These are phyloP conservation scores for Drosophila gaucha DNA, from an alignment of 2,888 invertebrate genomes.

Conservation along the genomic window DNA sequence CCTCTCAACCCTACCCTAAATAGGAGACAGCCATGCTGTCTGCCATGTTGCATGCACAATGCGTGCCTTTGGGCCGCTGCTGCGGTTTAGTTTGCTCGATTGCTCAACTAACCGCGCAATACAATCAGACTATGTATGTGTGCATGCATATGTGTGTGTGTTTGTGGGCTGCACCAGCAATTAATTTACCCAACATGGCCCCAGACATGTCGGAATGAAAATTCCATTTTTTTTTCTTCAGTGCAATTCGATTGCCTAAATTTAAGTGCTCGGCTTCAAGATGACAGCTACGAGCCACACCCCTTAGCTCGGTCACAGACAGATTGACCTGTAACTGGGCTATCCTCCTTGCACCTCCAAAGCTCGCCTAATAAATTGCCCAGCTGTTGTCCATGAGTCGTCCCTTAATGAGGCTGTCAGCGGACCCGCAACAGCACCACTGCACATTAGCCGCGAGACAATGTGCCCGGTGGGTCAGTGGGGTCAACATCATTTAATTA, in stretches of 20 bases:
- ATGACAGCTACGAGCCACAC: conserved; percentile 36
- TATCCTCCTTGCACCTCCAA: not conserved
- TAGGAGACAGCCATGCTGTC: conserved; percentile 38
- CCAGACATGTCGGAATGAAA: conserved; percentile 18
- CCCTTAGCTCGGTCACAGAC: conserved; percentile 4
- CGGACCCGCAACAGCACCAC: conserved; percentile 12
- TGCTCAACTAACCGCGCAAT: conserved; percentile 70
- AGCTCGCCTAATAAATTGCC: conserved; percentile 41
- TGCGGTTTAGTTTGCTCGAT: conserved; percentile 69
- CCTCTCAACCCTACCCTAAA: not conserved
- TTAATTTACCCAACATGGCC: conserved; percentile 60
- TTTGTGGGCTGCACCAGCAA: conserved; percentile 50
- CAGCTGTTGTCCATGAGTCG: conserved; percentile 23
- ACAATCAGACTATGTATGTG: conserved; percentile 20
- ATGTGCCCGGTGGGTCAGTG: conserved; percentile 19
- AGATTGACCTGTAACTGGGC: conserved; percentile 50
- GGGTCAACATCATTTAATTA: conserved; percentile 61
- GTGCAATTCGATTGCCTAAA: conserved; percentile 33
- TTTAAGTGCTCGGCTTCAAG: conserved; percentile 54
- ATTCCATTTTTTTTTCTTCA: conserved; percentile 1
- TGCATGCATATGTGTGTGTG: not conserved
- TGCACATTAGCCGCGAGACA: conserved; percentile 33
- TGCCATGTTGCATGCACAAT: conserved; percentile 40
- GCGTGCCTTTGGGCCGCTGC: conserved; percentile 53
- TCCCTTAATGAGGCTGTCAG: conserved; percentile 47